Evolutionary conservation across 2,888 invertebrate species (phyloP).

Genomic region (Trichopoda pennipes): DNA sequence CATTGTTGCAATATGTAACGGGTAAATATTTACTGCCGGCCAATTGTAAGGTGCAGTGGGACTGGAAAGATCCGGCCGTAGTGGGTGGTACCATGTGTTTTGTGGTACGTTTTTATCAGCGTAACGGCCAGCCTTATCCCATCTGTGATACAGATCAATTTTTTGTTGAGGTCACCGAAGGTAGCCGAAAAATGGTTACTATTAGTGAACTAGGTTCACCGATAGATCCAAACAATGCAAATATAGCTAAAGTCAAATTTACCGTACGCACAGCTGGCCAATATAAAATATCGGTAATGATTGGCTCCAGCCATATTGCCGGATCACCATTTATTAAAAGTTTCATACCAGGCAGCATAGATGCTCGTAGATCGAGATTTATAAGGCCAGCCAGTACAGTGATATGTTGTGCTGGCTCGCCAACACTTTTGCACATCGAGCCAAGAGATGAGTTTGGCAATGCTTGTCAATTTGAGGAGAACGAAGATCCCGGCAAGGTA

Average conservation of each 20-base stretch:
- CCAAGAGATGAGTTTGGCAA: constrained; percentile 96
- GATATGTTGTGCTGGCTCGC: constrained; percentile 89
- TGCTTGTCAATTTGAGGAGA: constrained; percentile 85
- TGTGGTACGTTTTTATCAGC: constrained; percentile 93
- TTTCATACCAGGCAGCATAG: constrained; percentile 91
- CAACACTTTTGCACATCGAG: constrained; percentile 90
- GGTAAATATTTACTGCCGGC: constrained; percentile 94
- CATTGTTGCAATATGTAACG: constrained; percentile 93
- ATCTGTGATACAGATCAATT: constrained; percentile 96
- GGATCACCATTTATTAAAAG: constrained; percentile 93
- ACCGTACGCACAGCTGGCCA: constrained; percentile 94
- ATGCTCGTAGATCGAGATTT: constrained; percentile 91
- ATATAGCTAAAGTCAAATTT: constrained; percentile 94
- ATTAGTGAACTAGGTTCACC: constrained; percentile 94
- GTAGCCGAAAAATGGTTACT: constrained; percentile 90
- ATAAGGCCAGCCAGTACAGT: constrained; percentile 91
- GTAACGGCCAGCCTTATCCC: constrained; percentile 96
- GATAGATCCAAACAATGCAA: constrained; percentile 90
- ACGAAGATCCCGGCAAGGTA: constrained; percentile 84
- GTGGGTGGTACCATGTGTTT: constrained; percentile 97
- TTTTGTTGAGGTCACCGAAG: constrained; percentile 92
- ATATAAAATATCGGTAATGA: constrained; percentile 92
- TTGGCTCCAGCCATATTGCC: constrained; percentile 89
- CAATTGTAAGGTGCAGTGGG: constrained; percentile 91
- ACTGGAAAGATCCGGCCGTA: constrained; percentile 93